Evolutionary conservation across 2,797 vertebrate genomes (phyloP).

Genomic region (Artibeus lituratus): DNA sequence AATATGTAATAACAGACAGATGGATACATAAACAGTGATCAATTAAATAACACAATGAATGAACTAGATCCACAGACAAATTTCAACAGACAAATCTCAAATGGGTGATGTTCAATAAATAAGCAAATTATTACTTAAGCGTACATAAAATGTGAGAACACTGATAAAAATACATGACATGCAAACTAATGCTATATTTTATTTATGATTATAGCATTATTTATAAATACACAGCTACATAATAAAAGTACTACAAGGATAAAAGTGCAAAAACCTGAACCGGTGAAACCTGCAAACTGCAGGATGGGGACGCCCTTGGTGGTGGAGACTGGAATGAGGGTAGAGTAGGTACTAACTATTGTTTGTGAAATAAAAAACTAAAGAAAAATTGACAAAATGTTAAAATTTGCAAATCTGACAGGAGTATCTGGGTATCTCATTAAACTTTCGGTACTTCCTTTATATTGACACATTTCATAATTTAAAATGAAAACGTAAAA

Average conservation of each 20-base stretch:
- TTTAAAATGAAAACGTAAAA: neutral
- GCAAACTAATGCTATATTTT: neutral
- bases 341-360: neutral
- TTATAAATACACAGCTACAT: neutral
- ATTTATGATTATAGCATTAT: neutral
- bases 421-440: neutral
- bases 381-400: neutral
- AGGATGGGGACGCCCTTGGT: neutral
- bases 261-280: neutral
- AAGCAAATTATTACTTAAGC: neutral
- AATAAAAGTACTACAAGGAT: neutral
- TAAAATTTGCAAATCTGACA: neutral
- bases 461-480: neutral
- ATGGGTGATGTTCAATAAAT: neutral
- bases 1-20: neutral
- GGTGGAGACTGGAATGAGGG: neutral
- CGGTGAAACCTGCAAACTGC: neutral
- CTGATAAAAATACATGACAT: neutral
- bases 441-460: neutral
- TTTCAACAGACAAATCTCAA: neutral
- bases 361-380: constrained; percentile 17
- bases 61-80: neutral
- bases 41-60: neutral
- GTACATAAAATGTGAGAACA: neutral
- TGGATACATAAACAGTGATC: neutral